A percentile compares a stretch with the other conserved stretches of the same genome.
Conservation (phyloP, 2,888 invertebrate genomes). For the Cephus spinipes region DNA sequence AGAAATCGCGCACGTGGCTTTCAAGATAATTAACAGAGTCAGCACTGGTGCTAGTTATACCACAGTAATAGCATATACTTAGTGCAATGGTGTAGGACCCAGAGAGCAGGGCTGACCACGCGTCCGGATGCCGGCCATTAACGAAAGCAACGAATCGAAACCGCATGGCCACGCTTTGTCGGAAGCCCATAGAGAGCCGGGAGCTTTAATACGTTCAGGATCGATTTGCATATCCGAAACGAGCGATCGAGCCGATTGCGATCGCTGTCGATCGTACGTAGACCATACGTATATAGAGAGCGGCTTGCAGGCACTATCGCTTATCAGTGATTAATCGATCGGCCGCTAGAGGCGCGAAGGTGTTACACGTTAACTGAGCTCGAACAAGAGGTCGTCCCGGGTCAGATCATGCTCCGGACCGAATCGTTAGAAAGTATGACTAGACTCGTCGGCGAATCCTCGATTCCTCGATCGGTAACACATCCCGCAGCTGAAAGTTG, state of each 20-base stretch:
- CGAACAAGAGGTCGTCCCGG: constrained; percentile 48
- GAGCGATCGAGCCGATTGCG: constrained; percentile 5
- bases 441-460: constrained; percentile 20
- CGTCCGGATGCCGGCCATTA: constrained; percentile 18
- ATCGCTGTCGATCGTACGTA: background rate
- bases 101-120: constrained; percentile 35
- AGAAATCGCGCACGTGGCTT: constrained; percentile 57
- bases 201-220: background rate
- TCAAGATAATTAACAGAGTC: constrained; percentile 50
- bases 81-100: constrained; percentile 3
- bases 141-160: constrained; percentile 5
- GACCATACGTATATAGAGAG: background rate
- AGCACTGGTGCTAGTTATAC: background rate
- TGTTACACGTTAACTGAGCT: constrained; percentile 39
- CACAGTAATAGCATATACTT: background rate
- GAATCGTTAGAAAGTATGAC: constrained; percentile 60
- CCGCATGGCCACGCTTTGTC: background rate
- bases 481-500: background rate
- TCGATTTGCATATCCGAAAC: constrained; percentile 2
- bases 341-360: constrained; percentile 38
- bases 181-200: constrained; percentile 1
- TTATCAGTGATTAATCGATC: constrained; percentile 10
- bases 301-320: background rate
- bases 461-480: background rate
- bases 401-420: constrained; percentile 55